Percentiles rank a stretch among this genome's conserved stretches.
These are phyloP conservation scores for Spicauda simplicius DNA, from an alignment of 2,888 invertebrate species.

Conservation along the genomic window DNA sequence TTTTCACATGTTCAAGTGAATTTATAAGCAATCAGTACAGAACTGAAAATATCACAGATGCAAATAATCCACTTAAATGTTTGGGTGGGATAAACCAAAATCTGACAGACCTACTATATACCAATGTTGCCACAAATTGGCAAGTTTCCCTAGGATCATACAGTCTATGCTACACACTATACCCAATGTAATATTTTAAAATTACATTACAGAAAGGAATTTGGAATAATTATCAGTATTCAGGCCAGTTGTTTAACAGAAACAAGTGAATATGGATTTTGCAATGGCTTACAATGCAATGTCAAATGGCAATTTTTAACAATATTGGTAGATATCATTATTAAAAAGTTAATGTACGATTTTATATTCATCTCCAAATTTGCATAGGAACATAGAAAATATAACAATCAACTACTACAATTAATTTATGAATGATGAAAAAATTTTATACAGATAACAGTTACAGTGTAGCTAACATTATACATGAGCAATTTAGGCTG, in stretches of 20 bases:
- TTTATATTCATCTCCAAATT: no score
- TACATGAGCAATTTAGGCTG: not conserved
- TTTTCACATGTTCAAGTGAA: slow-evolving; percentile 54
- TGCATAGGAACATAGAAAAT: no score
- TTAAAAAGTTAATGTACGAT: no score
- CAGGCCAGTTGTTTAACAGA: no score
- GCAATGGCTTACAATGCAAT: no score
- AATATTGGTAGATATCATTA: no score
- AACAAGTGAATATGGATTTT: no score
- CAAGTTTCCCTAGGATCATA: slow-evolving; percentile 20
- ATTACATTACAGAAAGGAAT: not conserved
- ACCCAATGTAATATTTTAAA: not conserved
- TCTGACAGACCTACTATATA: slow-evolving; percentile 17
- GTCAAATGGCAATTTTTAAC: no score
- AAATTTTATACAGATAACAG: not conserved
- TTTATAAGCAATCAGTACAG: slow-evolving; percentile 68
- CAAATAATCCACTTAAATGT: slow-evolving; percentile 61
- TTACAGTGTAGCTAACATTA: no score
- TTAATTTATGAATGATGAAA: no score
- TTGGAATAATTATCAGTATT: not conserved
- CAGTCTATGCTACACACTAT: slow-evolving; percentile 15
- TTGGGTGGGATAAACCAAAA: slow-evolving; percentile 25
- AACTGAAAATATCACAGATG: slow-evolving; percentile 82
- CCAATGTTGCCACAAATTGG: slow-evolving; percentile 1
- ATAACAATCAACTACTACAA: no score